phyloP scores from a whole-genome alignment of 1,140 invertebrate genomes.

The Brachionus rotundiformis region DNA sequence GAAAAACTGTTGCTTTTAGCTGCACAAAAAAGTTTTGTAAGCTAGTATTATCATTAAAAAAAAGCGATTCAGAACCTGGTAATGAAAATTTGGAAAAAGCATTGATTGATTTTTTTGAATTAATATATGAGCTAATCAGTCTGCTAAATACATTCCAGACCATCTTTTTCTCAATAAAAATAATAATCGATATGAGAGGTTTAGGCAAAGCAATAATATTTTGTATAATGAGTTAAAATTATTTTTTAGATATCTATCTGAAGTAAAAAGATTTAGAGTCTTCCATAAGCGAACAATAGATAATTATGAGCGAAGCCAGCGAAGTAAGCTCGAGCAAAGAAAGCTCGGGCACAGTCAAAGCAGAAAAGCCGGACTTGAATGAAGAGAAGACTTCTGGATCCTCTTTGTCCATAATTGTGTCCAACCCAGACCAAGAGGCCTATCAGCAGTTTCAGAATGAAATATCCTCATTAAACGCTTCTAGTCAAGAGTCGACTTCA shows the following conservation, averaged over 20 bases:
- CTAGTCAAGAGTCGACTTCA: slow-evolving; percentile 10
- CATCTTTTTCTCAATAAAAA: background rate
- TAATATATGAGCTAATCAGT: background rate
- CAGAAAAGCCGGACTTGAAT: background rate
- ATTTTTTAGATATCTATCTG: background rate
- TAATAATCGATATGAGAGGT: background rate
- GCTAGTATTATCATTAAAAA: background rate
- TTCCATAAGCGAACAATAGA: background rate
- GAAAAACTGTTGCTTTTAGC: background rate
- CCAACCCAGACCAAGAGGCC: background rate
- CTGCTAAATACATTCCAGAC: background rate
- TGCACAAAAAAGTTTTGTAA: background rate
- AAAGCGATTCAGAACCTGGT: too few relatives aligned
- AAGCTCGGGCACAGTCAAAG: background rate
- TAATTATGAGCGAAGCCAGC: background rate
- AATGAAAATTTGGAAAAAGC: too few relatives aligned
- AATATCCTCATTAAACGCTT: slow-evolving; percentile 24
- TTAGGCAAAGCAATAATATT: background rate
- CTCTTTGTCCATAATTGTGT: slow-evolving; percentile 8
- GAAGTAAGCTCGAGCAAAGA: background rate
- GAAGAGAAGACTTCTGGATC: background rate
- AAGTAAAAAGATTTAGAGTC: background rate
- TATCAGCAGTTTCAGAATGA: slow-evolving; percentile 39
- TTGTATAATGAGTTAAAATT: background rate
- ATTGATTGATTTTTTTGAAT: too few relatives aligned